A percentile compares a stretch with the other conserved stretches of the same genome.
Conservation (phyloP, 92 coral and sea anemone species). For the Chrysogorgia sp. region DNA sequence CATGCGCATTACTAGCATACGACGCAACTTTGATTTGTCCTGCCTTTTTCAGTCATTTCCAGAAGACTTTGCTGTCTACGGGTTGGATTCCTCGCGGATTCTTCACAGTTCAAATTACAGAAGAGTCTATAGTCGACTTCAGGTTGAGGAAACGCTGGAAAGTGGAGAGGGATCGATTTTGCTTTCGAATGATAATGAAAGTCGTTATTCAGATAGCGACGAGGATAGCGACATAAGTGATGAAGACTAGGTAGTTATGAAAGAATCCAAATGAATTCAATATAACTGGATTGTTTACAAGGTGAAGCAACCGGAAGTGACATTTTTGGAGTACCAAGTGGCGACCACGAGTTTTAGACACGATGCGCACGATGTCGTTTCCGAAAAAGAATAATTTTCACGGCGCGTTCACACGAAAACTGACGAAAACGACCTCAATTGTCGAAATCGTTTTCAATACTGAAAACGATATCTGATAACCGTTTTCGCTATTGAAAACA, state of each 20-base stretch:
- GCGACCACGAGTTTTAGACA: no score
- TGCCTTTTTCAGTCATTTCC: conserved; percentile 72
- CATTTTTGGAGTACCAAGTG: no score
- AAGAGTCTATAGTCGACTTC: conserved; percentile 82
- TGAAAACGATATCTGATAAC: no score
- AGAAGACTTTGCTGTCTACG: conserved; percentile 64
- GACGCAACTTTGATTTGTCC: background rate
- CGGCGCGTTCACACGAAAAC: no score
- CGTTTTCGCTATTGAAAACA: no score
- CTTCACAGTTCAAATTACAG: conserved; percentile 78
- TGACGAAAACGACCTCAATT: no score
- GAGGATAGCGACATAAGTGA: conserved; percentile 85
- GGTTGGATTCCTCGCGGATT: conserved; percentile 57
- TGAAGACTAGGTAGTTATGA: conserved; percentile 54
- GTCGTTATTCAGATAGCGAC: conserved; percentile 75
- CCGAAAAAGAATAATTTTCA: no score
- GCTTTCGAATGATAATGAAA: conserved; percentile 69
- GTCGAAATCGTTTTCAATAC: no score
- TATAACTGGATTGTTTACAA: background rate
- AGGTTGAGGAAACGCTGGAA: conserved; percentile 87
- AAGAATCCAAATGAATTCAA: background rate
- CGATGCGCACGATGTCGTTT: no score
- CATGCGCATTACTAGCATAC: background rate
- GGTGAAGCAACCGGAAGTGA: no score
- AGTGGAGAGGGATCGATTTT: conserved; percentile 79